Conservation (phyloP, 2,113 vertebrate species). For the Burhinus oedicnemus region DNA sequence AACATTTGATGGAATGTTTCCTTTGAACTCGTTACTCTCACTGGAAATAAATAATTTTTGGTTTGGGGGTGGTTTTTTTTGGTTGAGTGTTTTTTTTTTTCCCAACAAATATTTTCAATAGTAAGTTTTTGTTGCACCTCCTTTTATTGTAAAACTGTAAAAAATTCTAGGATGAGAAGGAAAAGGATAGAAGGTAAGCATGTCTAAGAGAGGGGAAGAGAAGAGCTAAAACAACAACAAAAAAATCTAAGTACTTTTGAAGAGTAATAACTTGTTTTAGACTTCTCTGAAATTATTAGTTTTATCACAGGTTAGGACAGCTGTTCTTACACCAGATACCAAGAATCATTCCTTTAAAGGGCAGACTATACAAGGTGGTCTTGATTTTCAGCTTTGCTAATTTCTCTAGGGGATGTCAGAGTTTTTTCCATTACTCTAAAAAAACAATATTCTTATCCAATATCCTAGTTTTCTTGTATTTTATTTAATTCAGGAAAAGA, state of each 20-base stretch:
- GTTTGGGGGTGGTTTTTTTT: not conserved
- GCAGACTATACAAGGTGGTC: not conserved
- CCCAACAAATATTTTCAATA: not conserved
- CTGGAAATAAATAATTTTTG: not conserved
- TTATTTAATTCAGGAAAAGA: not conserved
- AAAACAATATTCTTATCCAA: not conserved
- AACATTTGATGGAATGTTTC: not conserved
- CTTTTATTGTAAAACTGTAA: not conserved
- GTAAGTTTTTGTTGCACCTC: not conserved
- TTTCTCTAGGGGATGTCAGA: not conserved
- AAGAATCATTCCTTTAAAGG: not conserved
- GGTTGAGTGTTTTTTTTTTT: rapidly evolving
- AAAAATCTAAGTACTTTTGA: not conserved
- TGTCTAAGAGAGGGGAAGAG: not conserved
- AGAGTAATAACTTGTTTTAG: not conserved
- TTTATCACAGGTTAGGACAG: not conserved
- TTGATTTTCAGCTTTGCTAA: not conserved
- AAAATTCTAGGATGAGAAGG: not conserved
- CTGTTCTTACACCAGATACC: not conserved
- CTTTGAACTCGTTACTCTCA: not conserved
- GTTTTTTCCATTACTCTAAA: not conserved
- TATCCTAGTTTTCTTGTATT: not conserved
- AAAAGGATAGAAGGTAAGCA: not conserved
- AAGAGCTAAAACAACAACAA: not conserved
- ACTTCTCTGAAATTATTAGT: not conserved